These are phyloP conservation scores for Melanocharis versteri DNA, from an alignment of 2,113 vertebrate species.

Conservation along the genomic window DNA sequence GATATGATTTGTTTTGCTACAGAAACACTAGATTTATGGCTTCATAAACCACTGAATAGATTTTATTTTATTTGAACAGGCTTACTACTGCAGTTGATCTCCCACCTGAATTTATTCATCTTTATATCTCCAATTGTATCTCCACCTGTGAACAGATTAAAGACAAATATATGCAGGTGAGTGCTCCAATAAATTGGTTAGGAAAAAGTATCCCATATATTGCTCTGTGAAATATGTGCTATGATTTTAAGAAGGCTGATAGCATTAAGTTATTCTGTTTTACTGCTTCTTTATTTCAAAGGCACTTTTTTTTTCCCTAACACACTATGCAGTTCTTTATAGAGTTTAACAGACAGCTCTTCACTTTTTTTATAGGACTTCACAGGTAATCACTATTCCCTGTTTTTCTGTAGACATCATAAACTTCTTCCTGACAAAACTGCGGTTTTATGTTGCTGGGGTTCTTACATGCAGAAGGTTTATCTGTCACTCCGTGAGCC, in stretches of 20 bases:
- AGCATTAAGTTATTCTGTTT: neutral
- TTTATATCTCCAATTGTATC: slow-evolving; percentile 99
- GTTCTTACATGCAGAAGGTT: neutral
- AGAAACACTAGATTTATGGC: neutral
- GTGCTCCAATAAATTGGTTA: neutral
- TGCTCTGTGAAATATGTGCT: neutral
- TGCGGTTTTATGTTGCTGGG: neutral
- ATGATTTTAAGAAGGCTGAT: neutral
- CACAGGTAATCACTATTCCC: neutral
- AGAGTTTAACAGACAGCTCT: neutral
- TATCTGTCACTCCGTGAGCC: neutral
- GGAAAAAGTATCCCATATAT: neutral
- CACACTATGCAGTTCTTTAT: neutral
- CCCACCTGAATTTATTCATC: slow-evolving; percentile 97
- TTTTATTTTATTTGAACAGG: slow-evolving; percentile 71
- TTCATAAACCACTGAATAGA: neutral
- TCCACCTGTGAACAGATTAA: slow-evolving; percentile 99
- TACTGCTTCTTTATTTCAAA: neutral
- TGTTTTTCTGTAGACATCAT: neutral
- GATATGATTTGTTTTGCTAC: neutral
- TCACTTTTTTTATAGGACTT: neutral
- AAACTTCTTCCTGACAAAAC: neutral
- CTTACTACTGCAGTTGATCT: slow-evolving; percentile 97
- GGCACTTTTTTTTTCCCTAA: neutral
- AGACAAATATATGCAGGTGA: slow-evolving; percentile 99